Conservation (phyloP, 2,888 invertebrate species). For the Timema podura region DNA sequence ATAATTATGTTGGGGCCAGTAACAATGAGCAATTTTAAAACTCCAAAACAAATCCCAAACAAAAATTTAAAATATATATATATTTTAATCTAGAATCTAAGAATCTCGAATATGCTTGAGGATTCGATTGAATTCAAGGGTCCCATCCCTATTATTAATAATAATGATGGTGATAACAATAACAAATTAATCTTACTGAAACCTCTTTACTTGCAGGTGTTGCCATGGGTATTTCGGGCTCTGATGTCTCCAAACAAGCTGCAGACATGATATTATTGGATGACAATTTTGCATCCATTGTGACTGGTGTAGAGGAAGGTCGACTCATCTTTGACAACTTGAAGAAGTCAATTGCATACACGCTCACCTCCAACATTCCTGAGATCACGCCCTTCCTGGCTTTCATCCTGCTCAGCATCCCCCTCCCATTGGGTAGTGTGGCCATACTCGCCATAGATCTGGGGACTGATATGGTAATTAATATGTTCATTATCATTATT, state of each 20-base stretch:
- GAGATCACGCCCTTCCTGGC: conserved; percentile 55
- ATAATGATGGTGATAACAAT: too few relatives aligned
- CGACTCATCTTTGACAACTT: conserved; percentile 55
- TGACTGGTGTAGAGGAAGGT: conserved; percentile 56
- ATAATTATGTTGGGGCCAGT: too few relatives aligned
- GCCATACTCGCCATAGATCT: conserved; percentile 70
- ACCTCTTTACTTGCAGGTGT: conserved; percentile 1
- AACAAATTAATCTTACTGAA: too few relatives aligned
- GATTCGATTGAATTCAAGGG: too few relatives aligned
- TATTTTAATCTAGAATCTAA: too few relatives aligned
- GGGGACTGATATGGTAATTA: conserved; percentile 53
- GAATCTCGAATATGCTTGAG: too few relatives aligned
- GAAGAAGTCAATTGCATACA: conserved; percentile 57
- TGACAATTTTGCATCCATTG: conserved; percentile 10
- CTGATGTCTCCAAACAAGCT: conserved; percentile 12
- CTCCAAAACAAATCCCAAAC: too few relatives aligned
- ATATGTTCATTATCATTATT: too few relatives aligned
- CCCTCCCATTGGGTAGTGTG: conserved; percentile 55
- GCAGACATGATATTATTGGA: conserved; percentile 12
- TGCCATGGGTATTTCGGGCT: conserved; percentile 5
- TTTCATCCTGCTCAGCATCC: conserved; percentile 52
- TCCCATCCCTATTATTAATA: too few relatives aligned
- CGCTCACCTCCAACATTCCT: conserved; percentile 54
- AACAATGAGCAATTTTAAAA: too few relatives aligned
- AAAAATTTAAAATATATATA: too few relatives aligned